Evolutionary conservation across 2,113 vertebrate genomes (phyloP), one percentile per base, ranked within the genome.

Genomic region (Gymnogyps californianus): DNA sequence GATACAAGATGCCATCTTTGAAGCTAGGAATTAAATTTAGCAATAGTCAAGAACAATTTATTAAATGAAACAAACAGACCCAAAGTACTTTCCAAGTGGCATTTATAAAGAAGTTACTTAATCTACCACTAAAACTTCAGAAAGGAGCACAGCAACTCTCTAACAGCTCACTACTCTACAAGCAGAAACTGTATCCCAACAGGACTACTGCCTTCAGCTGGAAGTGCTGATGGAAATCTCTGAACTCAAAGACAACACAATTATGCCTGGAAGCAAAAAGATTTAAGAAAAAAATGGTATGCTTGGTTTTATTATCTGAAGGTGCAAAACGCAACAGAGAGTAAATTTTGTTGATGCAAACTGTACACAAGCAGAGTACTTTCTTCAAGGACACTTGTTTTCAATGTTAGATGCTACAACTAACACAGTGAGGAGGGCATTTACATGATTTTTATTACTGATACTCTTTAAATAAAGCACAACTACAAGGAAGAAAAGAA

Each of bases 1-100:
- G 47, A 94, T 28, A 92, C 8, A 13, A 92, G 92, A 90, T 14
- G 54, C 85, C 6, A 3, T 9, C 71, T 90, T 38, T 46, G 77
- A 93, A 93, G 52, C 15, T 44, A 13, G 59, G 61, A 87, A 91
- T 82, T 84, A 89, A 84, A 78, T 38, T 78, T 62, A 92, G 90
- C 28, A 70, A 80, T n/a, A 66, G 79, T 46, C 46, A 70, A 72
- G 71, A 80, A 74, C 46, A 70, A 92, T 88, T 86, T 54, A 66
- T 51, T 70, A 42, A 84, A 67, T 46, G 80, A 88, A 91, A 62
- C 15, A 66, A 71, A 59, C 15, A 49, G 52, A 59, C 31, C 24
- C 42, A 8, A 75, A 84, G 54, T 17, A 24, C 8, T 67, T 75
- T 79, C 70, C 61, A 49, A 34, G 57, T 3, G 11, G 21, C 7